Evolutionary conservation across 2,888 invertebrate species (phyloP).

Genomic region (Machimus atricapillus): DNA sequence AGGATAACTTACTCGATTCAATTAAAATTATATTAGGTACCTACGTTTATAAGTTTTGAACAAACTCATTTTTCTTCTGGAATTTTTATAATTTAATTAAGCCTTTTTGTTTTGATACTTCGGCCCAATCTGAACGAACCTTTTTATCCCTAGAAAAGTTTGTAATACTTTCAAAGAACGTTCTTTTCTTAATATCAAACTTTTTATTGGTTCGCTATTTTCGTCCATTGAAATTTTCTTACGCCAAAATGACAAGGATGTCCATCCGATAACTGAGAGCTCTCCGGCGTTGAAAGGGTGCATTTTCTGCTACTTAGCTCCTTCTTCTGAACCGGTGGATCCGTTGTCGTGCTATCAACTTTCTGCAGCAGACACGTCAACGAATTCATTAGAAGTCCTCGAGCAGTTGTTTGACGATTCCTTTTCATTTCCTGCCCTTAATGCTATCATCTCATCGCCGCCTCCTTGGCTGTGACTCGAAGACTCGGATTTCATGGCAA

Average conservation of each 20-base stretch:
- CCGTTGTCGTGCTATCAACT: background rate
- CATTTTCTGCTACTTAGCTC: background rate
- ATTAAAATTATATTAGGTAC: background rate
- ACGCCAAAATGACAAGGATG: background rate
- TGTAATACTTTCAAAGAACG: background rate
- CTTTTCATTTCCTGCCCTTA: slow-evolving; percentile 39
- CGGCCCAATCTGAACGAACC: background rate
- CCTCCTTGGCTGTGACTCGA: background rate
- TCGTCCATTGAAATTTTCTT: background rate
- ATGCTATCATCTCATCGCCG: slow-evolving; percentile 21
- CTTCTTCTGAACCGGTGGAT: background rate
- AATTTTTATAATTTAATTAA: background rate
- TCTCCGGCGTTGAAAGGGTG: background rate
- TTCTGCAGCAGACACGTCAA: slow-evolving; percentile 17
- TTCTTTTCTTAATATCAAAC: background rate
- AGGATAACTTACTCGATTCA: background rate
- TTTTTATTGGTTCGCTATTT: background rate
- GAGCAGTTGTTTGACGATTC: slow-evolving; percentile 41
- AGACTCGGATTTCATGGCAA: background rate
- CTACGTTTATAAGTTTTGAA: background rate
- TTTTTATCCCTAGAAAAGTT: background rate
- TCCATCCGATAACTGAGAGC: background rate
- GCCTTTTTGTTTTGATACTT: background rate
- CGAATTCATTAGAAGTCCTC: slow-evolving; percentile 36
- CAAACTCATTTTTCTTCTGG: background rate